Evolutionary conservation across 2,888 invertebrate species (phyloP).

Genomic region (Eupithecia dodoneata): DNA sequence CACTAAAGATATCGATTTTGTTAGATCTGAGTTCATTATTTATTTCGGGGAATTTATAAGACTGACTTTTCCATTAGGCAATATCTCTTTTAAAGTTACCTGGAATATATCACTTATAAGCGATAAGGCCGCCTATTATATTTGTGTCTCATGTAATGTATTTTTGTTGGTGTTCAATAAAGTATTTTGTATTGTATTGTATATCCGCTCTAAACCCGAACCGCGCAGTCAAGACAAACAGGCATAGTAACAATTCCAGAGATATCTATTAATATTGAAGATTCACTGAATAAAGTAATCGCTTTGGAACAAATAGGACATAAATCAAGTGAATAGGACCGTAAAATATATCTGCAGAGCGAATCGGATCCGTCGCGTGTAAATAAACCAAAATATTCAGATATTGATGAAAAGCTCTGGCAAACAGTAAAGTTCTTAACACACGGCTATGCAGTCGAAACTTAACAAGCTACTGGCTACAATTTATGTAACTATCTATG

Average conservation of each 20-base stretch:
- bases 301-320: conserved; percentile 25
- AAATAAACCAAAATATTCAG: conserved; percentile 30
- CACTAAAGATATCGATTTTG: background rate
- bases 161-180: too few species aligned
- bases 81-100: background rate
- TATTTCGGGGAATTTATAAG: background rate
- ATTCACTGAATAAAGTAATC: conserved; percentile 20
- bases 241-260: background rate
- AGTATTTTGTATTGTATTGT: too few species aligned
- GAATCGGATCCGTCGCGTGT: conserved; percentile 20
- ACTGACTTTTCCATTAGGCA: background rate
- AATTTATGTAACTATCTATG: too few species aligned
- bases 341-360: conserved; percentile 29
- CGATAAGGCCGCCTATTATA: too few species aligned
- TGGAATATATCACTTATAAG: too few species aligned
- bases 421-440: conserved; percentile 12
- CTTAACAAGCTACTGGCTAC: background rate
- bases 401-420: conserved; percentile 30
- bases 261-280: conserved; percentile 19
- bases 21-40: background rate
- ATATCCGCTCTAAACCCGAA: background rate
- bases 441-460: background rate
- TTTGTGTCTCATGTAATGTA: too few species aligned
- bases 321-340: conserved; percentile 29
- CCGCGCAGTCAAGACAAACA: conserved; percentile 2